phyloP scores from a whole-genome alignment of 1,140 invertebrate species.

The Wasmannia auropunctata region DNA sequence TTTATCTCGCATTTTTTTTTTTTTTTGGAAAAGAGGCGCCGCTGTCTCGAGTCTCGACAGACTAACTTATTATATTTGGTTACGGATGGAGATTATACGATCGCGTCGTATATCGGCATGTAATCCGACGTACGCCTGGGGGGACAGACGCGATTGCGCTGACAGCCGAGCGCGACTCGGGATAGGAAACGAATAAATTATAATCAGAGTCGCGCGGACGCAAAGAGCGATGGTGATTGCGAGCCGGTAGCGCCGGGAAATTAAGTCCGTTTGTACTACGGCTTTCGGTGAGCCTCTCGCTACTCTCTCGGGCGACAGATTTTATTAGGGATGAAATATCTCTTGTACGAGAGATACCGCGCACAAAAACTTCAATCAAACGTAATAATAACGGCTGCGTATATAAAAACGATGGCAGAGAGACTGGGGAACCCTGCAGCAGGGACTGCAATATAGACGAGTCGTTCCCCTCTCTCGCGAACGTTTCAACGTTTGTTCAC shows the following conservation, averaged over 20 bases:
- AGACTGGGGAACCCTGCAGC: too few species aligned
- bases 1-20: too few species aligned
- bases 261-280: slow-evolving; percentile 16
- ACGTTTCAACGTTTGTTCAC: neutral
- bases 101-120: neutral
- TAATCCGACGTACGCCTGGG: neutral
- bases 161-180: slow-evolving; percentile 7
- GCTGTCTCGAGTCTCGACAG: neutral
- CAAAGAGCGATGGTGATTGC: slow-evolving; percentile 39
- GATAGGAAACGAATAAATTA: slow-evolving; percentile 52
- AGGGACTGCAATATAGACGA: neutral
- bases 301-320: slow-evolving; percentile 12
- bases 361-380: neutral
- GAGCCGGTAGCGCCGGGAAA: slow-evolving; percentile 5
- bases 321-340: slow-evolving; percentile 45
- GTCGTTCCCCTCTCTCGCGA: neutral
- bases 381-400: neutral
- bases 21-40: neutral
- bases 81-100: neutral
- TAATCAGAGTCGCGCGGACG: slow-evolving; percentile 44
- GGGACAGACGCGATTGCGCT: slow-evolving; percentile 5
- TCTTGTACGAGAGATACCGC: neutral
- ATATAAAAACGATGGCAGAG: slow-evolving; percentile 21
- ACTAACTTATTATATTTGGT: neutral
- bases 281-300: neutral